Conservation (phyloP, 2,888 invertebrate species). For the Actias luna region DNA sequence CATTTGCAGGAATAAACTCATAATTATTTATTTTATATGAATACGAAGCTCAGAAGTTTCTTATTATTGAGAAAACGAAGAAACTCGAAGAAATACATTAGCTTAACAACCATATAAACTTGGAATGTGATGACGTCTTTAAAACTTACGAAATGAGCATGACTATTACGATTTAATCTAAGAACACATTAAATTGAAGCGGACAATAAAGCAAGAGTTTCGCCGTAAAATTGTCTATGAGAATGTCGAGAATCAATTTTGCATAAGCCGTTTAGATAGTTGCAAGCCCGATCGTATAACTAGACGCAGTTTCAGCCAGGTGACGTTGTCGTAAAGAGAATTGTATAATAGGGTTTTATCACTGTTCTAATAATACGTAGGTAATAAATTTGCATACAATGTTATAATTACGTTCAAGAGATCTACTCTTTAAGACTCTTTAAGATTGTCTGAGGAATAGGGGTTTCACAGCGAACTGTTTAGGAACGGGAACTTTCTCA, state of each 20-base stretch:
- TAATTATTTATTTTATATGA: too few species aligned
- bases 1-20: too few species aligned
- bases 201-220: background rate
- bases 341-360: background rate
- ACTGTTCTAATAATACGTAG: background rate
- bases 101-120: background rate
- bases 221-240: background rate
- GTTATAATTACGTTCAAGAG: background rate
- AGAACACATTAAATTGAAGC: background rate
- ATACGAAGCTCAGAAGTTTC: too few species aligned
- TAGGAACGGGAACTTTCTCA: too few species aligned
- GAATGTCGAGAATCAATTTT: background rate
- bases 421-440: background rate
- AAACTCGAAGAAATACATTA: background rate
- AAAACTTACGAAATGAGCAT: background rate
- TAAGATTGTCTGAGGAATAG: background rate
- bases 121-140: background rate
- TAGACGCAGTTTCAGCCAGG: background rate
- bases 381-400: background rate
- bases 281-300: background rate
- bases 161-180: background rate
- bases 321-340: background rate
- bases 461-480: too few species aligned
- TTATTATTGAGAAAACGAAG: background rate
- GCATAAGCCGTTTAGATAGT: constrained; percentile 2